Base-by-base conservation (phyloP, 2,888 invertebrate genomes). In the Acrobasis repandana region DNA sequence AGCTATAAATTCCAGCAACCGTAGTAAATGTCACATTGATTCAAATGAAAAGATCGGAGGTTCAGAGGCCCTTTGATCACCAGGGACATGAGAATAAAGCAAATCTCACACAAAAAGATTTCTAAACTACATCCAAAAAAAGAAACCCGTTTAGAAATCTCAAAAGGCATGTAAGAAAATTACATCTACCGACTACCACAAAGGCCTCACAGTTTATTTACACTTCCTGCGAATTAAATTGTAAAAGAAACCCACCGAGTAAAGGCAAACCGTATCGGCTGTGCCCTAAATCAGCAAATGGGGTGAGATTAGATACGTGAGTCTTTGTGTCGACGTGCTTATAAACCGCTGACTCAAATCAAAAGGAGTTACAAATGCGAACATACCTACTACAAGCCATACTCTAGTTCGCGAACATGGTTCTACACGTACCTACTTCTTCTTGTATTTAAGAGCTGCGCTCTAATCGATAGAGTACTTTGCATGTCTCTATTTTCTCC, bases 281-380 rank as follows among this genome's bases (percentile, higher is more conserved):
- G 49, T 56, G 48, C 58, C 66, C 66, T 58, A 67, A 66, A 66
- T 67, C 70, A 66, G 61, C 65, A 66, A 66, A 70, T 72, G 56
- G 67, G 63, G 59, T 65, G 61, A 68, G 68, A 72, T 74, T 69
- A 69, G 67, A 66, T 68, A 74, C 69, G 75, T 70, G 68, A 60
- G 65, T 59, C 62, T 72, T 71, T 71, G 65, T 67, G 65, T 56
- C 60, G 61, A 43, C 61, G 58, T 61, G 63, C 62, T 61, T 63
- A 56, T 65, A 66, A 63, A 56, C 49, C 38, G 15, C 38, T 16
- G 14, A 14, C 36, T 11, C n/a, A 14, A 43, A 43, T 43, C n/a
- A 43, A 43, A 43, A 43, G n/a, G 14, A 43, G n/a, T 43, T 43
- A 43, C 43, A 43, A 1, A 43, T 43, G n/a, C 14, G 28, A 28